phyloP scores from a whole-genome alignment of 2,888 invertebrate species.

The Rugalucina vietnamica region DNA sequence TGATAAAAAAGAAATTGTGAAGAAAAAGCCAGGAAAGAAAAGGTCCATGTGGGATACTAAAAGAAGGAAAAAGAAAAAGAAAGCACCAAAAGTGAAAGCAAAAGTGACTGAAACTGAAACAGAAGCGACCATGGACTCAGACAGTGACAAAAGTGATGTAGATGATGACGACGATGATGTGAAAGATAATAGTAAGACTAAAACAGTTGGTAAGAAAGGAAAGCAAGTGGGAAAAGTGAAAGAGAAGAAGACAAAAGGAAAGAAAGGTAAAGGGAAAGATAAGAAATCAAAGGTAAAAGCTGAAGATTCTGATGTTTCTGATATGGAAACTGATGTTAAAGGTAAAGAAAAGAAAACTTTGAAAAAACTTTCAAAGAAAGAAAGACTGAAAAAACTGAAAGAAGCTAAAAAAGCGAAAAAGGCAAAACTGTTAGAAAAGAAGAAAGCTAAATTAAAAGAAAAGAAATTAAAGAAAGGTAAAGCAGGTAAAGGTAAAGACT shows the following conservation, averaged over 20 bases:
- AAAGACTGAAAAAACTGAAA: constrained; percentile 54
- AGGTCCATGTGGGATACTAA: background rate
- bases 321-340: constrained; percentile 32
- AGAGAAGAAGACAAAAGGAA: constrained; percentile 39
- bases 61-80: constrained; percentile 17
- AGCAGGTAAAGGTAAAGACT: background rate
- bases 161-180: background rate
- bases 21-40: background rate
- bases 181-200: background rate
- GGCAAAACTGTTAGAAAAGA: constrained; percentile 50
- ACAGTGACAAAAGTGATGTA: background rate
- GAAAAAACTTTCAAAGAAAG: constrained; percentile 56
- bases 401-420: constrained; percentile 57
- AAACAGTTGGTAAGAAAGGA: background rate
- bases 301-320: constrained; percentile 26
- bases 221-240: constrained; percentile 24
- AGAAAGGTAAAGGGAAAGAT: constrained; percentile 28
- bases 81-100: background rate
- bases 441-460: constrained; percentile 33
- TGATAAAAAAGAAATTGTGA: background rate
- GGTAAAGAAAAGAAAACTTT: constrained; percentile 22
- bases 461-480: constrained; percentile 17
- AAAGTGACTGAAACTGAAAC: background rate
- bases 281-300: constrained; percentile 34
- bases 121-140: background rate